Percentiles rank a stretch among this genome's conserved stretches.
Evolutionary conservation across 2,113 vertebrate species (phyloP).

Genomic region (Phycodurus eques): DNA sequence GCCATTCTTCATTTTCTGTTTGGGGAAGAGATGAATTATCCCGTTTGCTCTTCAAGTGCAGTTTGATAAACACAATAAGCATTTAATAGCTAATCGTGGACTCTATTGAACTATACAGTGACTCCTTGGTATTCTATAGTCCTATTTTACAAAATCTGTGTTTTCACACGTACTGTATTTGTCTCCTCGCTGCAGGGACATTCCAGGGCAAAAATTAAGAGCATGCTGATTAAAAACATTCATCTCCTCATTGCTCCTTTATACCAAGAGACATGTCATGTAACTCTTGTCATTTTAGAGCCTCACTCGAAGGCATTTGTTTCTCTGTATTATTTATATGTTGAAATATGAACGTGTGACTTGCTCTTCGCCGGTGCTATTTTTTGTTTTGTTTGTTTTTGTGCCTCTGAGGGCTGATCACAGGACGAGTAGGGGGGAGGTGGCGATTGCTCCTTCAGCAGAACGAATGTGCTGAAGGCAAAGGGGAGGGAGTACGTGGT

Average conservation of each 20-base stretch:
- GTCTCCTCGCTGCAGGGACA: constrained; percentile 22
- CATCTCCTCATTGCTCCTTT: constrained; percentile 21
- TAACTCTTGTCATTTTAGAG: constrained; percentile 27
- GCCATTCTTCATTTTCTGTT: constrained; percentile 54
- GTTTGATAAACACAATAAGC: constrained; percentile 58
- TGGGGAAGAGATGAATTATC: constrained; percentile 53
- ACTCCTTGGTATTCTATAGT: not conserved
- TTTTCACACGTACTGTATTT: constrained; percentile 20
- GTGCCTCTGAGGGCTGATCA: constrained; percentile 47
- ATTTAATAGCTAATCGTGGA: constrained; percentile 50
- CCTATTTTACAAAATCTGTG: not conserved
- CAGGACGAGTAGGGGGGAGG: constrained; percentile 24
- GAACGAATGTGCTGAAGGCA: constrained; percentile 24
- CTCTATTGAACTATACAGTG: constrained; percentile 51
- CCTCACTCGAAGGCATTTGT: constrained; percentile 18
- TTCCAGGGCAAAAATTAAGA: constrained; percentile 37
- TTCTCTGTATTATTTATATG: constrained; percentile 31
- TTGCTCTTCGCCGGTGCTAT: constrained; percentile 61
- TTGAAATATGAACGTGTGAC: constrained; percentile 22
- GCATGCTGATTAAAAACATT: constrained; percentile 24
- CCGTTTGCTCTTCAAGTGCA: constrained; percentile 63
- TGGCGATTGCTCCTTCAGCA: constrained; percentile 47
- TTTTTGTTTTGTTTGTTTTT: constrained; percentile 43
- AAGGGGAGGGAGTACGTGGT: constrained; percentile 12
- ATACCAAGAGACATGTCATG: constrained; percentile 26